Base-by-base conservation (phyloP, 2,113 vertebrate genomes). In the Otolemur garnettii region DNA sequence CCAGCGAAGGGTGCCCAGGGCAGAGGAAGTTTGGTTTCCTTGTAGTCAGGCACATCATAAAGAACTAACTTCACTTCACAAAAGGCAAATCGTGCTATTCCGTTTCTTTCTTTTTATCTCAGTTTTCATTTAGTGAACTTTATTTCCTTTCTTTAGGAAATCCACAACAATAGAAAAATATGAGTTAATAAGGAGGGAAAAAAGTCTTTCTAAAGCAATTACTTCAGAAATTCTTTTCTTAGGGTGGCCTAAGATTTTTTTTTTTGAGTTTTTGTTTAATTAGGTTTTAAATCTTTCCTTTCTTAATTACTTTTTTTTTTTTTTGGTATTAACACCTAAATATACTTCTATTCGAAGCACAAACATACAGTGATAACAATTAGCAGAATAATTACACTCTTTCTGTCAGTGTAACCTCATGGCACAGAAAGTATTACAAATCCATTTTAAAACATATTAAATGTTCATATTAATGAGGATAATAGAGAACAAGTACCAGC, bases 391-490 rank as follows among this genome's bases (percentile, higher is more conserved):
- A 99, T 98, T 98, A 99, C 97, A 98, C 97, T 98, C 98, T 98
- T 98, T 98, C 98, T 98, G 98, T 98, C 98, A 98, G 96, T 98
- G 97, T 98, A 98, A 99, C 99, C 98, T 98, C 97, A 96, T 98
- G 98, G 97, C 98, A 98, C 98, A 98, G 98, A 98, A 98, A 98
- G 98, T 98, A 99, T 98, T 99, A 98, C 98, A 99, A 99, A 99
- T 99, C 99, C 99, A 99, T 99, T 99, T 98, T 98, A 98, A 98
- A 97, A 98, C 98, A 99, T 99, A 99, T 99, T 99, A 99, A 99
- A 99, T 99, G 99, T 99, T 99, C 98, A 98, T 98, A 99, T 99
- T 99, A 99, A 99, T 99, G 98, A 99, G 98, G 98, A 98, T 98
- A 98, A 99, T 98, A 99, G 99, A 99, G 99, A 98, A 98, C 98